Base-by-base conservation (phyloP, 2,797 vertebrate species). In the Catamblyrhynchus diadema region DNA sequence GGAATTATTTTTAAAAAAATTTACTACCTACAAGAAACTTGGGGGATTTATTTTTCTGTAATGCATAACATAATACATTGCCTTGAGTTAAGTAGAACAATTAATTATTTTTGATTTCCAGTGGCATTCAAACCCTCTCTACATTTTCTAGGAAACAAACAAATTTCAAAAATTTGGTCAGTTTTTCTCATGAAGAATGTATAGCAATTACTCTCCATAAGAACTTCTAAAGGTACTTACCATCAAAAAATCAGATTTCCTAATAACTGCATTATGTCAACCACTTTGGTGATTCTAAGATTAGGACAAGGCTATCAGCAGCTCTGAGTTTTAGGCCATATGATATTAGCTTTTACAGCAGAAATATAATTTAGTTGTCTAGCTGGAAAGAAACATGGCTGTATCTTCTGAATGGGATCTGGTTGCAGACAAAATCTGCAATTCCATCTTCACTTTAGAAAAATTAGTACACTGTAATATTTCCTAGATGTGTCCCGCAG, bases 21-120 rank as follows among this genome's bases (percentile, higher is more conserved):
- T 50, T 51, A 24, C 3, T 14, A 42, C 8, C 35, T 28, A 42
- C 20, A 74, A 65, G 42, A 91, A 72, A n/a, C 8, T 33, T 17
- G 9, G 48, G 23, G 5, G 9, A 39, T 8, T 2, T 28, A 6
- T 33, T 82, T 75, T 77, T 59, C 37, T 82, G 22, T 25, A 54
- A 62, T 1, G 0, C 7, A 39, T 19, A 32, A 14, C 6, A 8
- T 30, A 75, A 54, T 14, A 37, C 0, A 2, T 42, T 69, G 30
- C 33, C 30, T 72, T 47, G 17, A 78, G 22, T 71, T 92, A 23
- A 69, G 25, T 4, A 27, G 62, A 74, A 44, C 14, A 62, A 32
- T 28, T 50, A 64, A 47, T 67, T 64, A 35, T 44, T 42, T 81
- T 61, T 80, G 1, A 47, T 71, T 59, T 82, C 28, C 11, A 69